Conservation (phyloP, 1,140 invertebrate genomes). For the Pristionchus pacificus region DNA sequence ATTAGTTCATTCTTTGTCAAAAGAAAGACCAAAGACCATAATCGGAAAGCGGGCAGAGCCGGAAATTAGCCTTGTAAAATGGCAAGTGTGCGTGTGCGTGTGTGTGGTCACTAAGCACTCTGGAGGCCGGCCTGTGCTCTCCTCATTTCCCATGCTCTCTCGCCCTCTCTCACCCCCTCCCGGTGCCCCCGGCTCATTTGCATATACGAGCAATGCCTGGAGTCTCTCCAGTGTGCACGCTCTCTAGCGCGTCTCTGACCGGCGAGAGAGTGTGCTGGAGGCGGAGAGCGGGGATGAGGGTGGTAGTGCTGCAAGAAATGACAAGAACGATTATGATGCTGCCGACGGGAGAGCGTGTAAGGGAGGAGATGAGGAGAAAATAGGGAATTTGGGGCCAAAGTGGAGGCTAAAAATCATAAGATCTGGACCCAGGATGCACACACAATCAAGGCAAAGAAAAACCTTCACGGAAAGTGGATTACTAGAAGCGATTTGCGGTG, state of each 20-base stretch:
- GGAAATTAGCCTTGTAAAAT: neutral
- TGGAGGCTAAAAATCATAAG: no score
- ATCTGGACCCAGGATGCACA: no score
- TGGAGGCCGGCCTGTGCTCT: neutral
- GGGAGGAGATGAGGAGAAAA: no score
- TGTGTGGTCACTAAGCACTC: no score
- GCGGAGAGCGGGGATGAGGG: neutral
- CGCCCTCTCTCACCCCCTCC: neutral
- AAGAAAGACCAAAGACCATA: neutral
- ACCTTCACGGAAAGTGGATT: no score
- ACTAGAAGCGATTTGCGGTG: no score
- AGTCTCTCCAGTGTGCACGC: neutral
- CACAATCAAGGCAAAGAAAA: no score
- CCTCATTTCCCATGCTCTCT: neutral
- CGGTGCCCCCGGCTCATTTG: neutral
- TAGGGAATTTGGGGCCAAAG: no score
- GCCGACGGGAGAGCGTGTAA: neutral
- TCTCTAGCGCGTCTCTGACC: neutral
- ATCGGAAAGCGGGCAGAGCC: no score
- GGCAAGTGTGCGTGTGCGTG: neutral
- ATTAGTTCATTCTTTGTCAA: neutral
- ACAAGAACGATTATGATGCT: neutral
- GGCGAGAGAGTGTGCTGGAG: neutral
- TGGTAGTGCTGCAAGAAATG: neutral
- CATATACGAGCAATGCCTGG: neutral